phyloP scores from a whole-genome alignment of 2,113 vertebrate species.

The Manacus vitellinus region DNA sequence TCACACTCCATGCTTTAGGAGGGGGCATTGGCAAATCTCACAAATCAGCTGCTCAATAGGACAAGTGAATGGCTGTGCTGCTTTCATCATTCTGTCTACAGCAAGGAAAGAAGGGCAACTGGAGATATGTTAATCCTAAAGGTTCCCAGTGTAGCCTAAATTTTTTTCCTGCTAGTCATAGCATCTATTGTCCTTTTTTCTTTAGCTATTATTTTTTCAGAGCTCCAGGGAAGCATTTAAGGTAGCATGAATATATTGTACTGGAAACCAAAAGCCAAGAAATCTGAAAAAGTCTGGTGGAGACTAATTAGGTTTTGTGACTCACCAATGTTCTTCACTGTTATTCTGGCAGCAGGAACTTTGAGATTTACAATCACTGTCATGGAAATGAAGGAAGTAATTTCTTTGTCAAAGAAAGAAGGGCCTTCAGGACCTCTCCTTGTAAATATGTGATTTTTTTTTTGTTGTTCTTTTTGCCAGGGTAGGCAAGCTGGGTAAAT shows the following conservation, averaged over 20 bases:
- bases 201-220: background rate
- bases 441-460: background rate
- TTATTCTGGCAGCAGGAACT: conserved; percentile 8
- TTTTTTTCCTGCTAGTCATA: background rate
- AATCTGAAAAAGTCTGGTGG: background rate
- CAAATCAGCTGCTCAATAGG: background rate
- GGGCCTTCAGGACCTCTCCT: background rate
- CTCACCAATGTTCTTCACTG: background rate
- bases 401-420: background rate
- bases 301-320: conserved; percentile 20
- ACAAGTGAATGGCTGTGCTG: background rate
- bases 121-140: background rate
- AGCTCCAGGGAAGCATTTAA: background rate
- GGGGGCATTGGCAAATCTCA: background rate
- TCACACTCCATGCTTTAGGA: background rate
- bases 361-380: background rate
- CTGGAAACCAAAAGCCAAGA: background rate
- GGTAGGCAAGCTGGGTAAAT: background rate
- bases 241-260: background rate
- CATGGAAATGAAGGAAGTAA: conserved; percentile 1
- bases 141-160: background rate
- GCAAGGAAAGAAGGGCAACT: background rate
- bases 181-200: background rate
- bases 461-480: background rate
- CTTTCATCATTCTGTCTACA: background rate